phyloP scores from a whole-genome alignment of 2,888 invertebrate genomes.

The Argynnis bischoffii region DNA sequence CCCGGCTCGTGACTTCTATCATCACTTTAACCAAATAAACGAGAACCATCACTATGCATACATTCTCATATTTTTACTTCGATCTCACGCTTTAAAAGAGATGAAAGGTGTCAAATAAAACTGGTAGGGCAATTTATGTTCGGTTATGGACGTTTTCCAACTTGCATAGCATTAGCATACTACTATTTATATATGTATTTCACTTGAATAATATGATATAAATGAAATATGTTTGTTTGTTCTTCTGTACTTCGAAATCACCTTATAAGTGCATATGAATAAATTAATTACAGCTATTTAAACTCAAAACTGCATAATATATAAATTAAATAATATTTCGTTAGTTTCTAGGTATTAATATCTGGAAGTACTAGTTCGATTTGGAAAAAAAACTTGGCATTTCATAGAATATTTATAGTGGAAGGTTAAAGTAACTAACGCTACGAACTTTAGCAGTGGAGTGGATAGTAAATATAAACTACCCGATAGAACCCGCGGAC shows the following conservation, averaged over 20 bases:
- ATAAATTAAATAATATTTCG: too few relatives aligned
- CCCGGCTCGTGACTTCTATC: conserved; percentile 46
- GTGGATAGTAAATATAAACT: too few relatives aligned
- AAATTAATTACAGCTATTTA: too few relatives aligned
- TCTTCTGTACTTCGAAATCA: too few relatives aligned
- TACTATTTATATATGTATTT: too few relatives aligned
- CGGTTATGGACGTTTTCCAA: conserved; percentile 64
- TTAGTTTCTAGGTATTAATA: too few relatives aligned
- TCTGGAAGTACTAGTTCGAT: too few relatives aligned
- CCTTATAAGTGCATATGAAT: too few relatives aligned
- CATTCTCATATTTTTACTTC: conserved; percentile 33
- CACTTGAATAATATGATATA: conserved; percentile 53
- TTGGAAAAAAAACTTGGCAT: background rate
- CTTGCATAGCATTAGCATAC: conserved; percentile 74
- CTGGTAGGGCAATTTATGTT: conserved; percentile 54
- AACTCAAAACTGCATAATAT: too few relatives aligned
- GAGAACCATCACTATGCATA: conserved; percentile 48
- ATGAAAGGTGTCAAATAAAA: conserved; percentile 50
- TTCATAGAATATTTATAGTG: background rate
- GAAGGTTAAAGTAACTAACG: too few relatives aligned
- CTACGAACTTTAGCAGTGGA: too few relatives aligned
- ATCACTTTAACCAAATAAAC: conserved; percentile 57
- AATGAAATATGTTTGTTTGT: background rate
- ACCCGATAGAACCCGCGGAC: too few relatives aligned
- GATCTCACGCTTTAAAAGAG: conserved; percentile 41